Conservation (phyloP, 2,888 invertebrate genomes). For the Lathronympha strigana region DNA sequence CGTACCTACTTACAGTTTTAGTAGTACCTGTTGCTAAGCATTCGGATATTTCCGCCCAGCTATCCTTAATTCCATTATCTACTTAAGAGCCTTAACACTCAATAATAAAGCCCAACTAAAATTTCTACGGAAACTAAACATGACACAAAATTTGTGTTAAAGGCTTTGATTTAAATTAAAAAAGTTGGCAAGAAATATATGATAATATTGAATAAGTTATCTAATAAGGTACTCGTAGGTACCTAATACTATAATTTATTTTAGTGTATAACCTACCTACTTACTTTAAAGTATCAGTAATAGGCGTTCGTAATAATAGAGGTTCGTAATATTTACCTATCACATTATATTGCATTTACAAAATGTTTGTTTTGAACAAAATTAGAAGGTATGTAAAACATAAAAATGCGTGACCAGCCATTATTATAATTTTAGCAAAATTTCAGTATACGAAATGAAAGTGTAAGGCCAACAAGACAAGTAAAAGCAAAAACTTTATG, state of each 20-base stretch:
- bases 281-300: too few relatives aligned
- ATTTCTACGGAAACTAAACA: not conserved
- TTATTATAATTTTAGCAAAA: too few relatives aligned
- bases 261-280: too few relatives aligned
- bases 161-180: not conserved
- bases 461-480: not conserved
- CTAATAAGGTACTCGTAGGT: too few relatives aligned
- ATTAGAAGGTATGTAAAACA: too few relatives aligned
- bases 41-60: conserved; percentile 10
- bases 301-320: too few relatives aligned
- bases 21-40: conserved; percentile 16
- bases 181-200: not conserved
- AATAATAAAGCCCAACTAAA: conserved; percentile 8
- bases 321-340: too few relatives aligned
- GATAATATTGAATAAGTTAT: too few relatives aligned
- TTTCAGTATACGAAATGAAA: not conserved
- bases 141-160: not conserved
- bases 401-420: too few relatives aligned
- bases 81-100: not conserved
- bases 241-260: not conserved
- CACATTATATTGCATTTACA: too few relatives aligned
- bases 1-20: not conserved
- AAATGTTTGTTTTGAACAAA: too few relatives aligned
- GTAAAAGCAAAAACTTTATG: conserved; percentile 10
- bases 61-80: conserved; percentile 17